Base-by-base conservation (phyloP, 2,797 vertebrate species). In the Champsocephalus gunnari region DNA sequence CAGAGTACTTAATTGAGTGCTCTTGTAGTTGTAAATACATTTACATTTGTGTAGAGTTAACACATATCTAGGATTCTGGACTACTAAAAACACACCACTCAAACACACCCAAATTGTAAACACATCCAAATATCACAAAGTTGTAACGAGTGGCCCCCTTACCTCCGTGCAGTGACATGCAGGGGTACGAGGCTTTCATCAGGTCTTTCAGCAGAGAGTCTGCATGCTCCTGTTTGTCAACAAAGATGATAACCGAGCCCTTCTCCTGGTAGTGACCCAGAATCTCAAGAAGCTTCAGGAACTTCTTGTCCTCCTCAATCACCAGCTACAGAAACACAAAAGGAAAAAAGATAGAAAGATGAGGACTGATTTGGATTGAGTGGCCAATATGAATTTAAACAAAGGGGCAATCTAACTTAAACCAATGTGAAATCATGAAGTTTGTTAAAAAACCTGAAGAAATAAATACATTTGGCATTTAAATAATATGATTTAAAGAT, bases 111-210 rank as follows among this genome's bases (percentile, higher is more conserved):
- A 38, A 38, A 38, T 38, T 38, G 8, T 38, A 32, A 41, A 62
- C 16, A 17, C 12, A 51, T 58, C 17, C 14, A n/a, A 11, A 11
- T 16, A 28, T 7, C 16, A 62, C 16, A 1, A 3, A 34, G 3
- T 14, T 34, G 43, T 38, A 16, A 50, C 13, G 19, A 28, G 13
- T 34, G 13, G 5, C 9, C 9, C 34, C 19, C 47, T 1, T 94
- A 99, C 98, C 98, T 97, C 98, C 98, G 32, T 99, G 98, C 73
- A 99, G 95, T 48, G 98, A 99, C 96, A 99, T 94, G 94, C 98
- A 99, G 56, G 98, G 98, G 56, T 99, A 99, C 6, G 98, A 99
- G 16, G 98, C 98, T 90, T 98, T 98, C 98, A 99, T 99, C 85
- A 99, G 92, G 86, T 99, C 98, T 92, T 99, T 99, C 24, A 99